Evolutionary conservation across 2,888 invertebrate genomes (phyloP), one percentile per base, ranked within the genome.

Genomic region (Scaptodrosophila latifasciaeformis): DNA sequence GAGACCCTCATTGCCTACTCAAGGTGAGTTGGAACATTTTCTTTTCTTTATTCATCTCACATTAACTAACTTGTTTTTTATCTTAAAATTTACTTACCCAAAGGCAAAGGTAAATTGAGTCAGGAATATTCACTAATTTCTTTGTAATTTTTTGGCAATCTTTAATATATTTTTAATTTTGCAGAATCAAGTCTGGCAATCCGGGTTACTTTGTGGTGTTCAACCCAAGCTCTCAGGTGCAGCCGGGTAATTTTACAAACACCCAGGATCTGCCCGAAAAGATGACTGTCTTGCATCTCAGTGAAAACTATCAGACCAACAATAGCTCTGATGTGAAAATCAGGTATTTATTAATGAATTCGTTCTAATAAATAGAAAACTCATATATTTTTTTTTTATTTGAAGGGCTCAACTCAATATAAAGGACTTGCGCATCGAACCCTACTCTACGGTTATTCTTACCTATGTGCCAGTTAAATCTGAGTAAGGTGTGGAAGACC

Each of bases 131-230:
- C 5, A 30, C 27, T 49, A 12, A 40, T 15, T 12, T 48, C 19
- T 31, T 15, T 5, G n/a, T 46, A 4, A 29, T 35, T 2, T 17
- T 34, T 34, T 45, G 18, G 34, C 39, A 37, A 19, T 12, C 3
- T 19, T 21, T 58, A 57, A 64, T 39, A 2, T 1, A 15, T 24
- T 1, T 5, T 12, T n/a, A 7, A 29, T 42, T 43, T 21, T 40
- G 12, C 53, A 94, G 94, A 86, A 89, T 91, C 82, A 91, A 92
- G 84, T 85, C 90, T 13, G 93, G 92, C 0, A 92, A 91, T 86
- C 93, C 92, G 1, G 94, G 94, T 15, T 92, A 90, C 86, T 87
- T 93, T 68, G 91, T 92, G 18, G 90, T 91, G 44, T 90, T 90
- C 76, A 94, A 95, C 87, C 90, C 92, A 12, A 87, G 88, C 1